These are phyloP conservation scores for Andrena bicolor DNA, from an alignment of 2,888 invertebrate genomes.

Conservation along the genomic window DNA sequence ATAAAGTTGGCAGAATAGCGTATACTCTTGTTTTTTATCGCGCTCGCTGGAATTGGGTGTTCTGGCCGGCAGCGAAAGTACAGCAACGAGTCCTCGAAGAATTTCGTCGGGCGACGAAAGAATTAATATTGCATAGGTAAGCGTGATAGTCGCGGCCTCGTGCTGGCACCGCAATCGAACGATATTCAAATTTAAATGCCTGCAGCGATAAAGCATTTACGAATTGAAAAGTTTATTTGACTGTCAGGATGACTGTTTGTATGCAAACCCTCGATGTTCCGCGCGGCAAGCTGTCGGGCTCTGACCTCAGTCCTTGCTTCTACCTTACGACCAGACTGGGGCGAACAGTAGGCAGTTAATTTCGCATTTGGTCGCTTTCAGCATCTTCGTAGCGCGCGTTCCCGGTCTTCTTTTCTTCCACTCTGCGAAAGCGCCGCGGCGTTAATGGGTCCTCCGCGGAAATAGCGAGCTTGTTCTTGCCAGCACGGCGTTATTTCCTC, in stretches of 20 bases:
- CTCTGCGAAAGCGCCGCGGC: not conserved
- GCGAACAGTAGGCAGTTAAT: constrained; percentile 69
- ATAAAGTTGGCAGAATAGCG: too few relatives aligned
- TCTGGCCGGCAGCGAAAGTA: not conserved
- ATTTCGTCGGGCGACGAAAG: constrained; percentile 54
- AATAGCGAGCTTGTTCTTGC: constrained; percentile 50
- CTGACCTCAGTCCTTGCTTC: constrained; percentile 15
- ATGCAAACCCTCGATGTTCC: not conserved
- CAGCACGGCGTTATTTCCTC: constrained; percentile 35
- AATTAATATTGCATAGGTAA: constrained; percentile 67
- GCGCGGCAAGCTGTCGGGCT: not conserved
- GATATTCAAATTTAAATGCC: constrained; percentile 83
- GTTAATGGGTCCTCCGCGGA: constrained; percentile 56
- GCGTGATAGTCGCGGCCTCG: constrained; percentile 52
- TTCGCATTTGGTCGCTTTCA: constrained; percentile 72
- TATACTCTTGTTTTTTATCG: not conserved
- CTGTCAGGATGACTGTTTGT: constrained; percentile 75
- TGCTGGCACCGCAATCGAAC: constrained; percentile 78
- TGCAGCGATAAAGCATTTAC: constrained; percentile 81
- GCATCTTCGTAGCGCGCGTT: constrained; percentile 35
- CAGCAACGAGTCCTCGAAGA: constrained; percentile 2
- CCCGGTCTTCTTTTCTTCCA: not conserved
- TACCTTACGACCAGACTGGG: constrained; percentile 51
- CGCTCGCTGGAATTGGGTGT: not conserved
- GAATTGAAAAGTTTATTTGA: constrained; percentile 82